A percentile compares a stretch with the other conserved stretches of the same genome.
Conservation (phyloP, 30 jellyfish, hydroid and myxozoan genomes). For the Aurelia sp. region DNA sequence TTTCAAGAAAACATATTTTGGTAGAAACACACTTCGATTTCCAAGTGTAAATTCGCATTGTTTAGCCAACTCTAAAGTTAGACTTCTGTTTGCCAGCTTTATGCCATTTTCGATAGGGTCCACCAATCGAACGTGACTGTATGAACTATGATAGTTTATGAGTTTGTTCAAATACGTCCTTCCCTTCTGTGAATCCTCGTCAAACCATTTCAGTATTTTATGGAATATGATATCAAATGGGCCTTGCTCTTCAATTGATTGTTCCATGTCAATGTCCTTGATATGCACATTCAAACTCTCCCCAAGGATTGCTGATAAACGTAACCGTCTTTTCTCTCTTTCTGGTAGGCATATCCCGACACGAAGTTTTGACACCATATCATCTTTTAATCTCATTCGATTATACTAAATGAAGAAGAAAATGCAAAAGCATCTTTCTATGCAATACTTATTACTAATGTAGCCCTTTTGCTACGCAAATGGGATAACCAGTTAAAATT, state of each 20-base stretch:
- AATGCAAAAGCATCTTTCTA: no score
- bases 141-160: slow-evolving; percentile 36
- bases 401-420: background rate
- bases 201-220: slow-evolving; percentile 88
- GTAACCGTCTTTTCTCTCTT: slow-evolving; percentile 71
- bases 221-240: slow-evolving; percentile 95
- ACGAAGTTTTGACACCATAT: slow-evolving; percentile 12
- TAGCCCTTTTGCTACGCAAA: no score
- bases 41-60: slow-evolving; percentile 82
- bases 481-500: no score
- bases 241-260: slow-evolving; percentile 93
- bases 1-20: slow-evolving; percentile 70
- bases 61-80: slow-evolving; percentile 73
- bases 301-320: slow-evolving; percentile 49
- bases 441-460: no score
- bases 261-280: slow-evolving; percentile 87
- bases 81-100: slow-evolving; percentile 82
- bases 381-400: slow-evolving; percentile 18
- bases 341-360: slow-evolving; percentile 92
- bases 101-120: slow-evolving; percentile 88
- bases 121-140: slow-evolving; percentile 47
- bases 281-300: slow-evolving; percentile 64
- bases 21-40: slow-evolving; percentile 87
- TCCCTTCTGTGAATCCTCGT: slow-evolving; percentile 73
- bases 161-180: slow-evolving; percentile 68